A percentile compares a stretch with the other conserved stretches of the same genome.
phyloP scores from a whole-genome alignment of 2,113 vertebrate species.

The Apistogramma diplotaenia region DNA sequence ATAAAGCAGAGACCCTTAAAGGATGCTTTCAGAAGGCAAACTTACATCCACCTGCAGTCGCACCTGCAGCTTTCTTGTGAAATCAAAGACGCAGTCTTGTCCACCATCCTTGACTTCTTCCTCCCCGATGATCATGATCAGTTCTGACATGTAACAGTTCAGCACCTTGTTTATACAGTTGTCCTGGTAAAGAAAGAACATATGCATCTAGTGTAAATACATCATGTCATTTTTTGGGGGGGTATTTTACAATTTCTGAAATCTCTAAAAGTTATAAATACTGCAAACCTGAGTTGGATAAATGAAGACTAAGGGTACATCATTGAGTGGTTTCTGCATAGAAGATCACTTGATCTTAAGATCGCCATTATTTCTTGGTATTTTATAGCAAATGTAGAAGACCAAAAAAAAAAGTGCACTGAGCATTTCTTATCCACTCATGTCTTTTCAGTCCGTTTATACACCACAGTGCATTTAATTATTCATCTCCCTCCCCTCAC shows the following conservation, averaged over 20 bases:
- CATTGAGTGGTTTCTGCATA: neutral
- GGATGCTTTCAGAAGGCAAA: neutral
- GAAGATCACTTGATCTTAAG: neutral
- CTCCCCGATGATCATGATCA: constrained; percentile 60
- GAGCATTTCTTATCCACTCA: too few relatives aligned
- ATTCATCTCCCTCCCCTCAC: too few relatives aligned
- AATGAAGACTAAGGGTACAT: too few relatives aligned
- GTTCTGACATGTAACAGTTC: constrained; percentile 71
- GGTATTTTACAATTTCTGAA: neutral
- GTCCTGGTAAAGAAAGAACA: constrained; percentile 30
- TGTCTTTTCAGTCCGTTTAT: too few relatives aligned
- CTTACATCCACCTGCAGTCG: neutral
- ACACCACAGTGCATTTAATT: too few relatives aligned
- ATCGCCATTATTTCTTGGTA: neutral
- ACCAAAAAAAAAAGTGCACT: too few relatives aligned
- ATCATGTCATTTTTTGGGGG: too few relatives aligned
- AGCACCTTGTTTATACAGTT: constrained; percentile 41
- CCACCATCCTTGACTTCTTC: neutral
- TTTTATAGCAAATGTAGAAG: neutral
- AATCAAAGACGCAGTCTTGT: neutral
- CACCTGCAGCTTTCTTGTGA: rapidly evolving
- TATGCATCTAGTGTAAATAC: neutral
- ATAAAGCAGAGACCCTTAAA: neutral
- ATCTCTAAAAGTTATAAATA: neutral
- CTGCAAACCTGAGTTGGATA: too few relatives aligned